These are phyloP conservation scores for Aporophyla nigra DNA, from an alignment of 2,888 invertebrate genomes.

Conservation along the genomic window DNA sequence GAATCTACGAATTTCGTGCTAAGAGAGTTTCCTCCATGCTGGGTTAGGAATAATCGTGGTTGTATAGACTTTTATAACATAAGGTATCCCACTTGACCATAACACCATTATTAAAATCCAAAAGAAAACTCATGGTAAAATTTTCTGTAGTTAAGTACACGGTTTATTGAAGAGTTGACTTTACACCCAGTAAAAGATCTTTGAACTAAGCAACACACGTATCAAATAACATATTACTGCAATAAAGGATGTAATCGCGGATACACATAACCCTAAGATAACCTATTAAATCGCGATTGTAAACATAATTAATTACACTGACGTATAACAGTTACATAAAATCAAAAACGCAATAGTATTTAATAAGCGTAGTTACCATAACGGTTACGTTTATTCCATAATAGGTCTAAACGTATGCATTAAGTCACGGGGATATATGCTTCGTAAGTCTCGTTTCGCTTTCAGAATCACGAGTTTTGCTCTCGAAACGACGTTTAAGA, in stretches of 20 bases:
- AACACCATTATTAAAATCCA: background rate
- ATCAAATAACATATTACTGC: slow-evolving; percentile 29
- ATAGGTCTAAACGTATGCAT: slow-evolving; percentile 69
- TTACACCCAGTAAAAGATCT: background rate
- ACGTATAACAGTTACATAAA: slow-evolving; percentile 59
- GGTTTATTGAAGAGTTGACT: background rate
- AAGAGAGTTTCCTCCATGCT: too few species aligned
- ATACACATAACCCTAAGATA: slow-evolving; percentile 46
- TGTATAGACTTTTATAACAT: background rate
- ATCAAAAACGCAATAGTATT: slow-evolving; percentile 65
- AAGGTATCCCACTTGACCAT: background rate
- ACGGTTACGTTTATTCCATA: slow-evolving; percentile 65
- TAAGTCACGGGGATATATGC: slow-evolving; percentile 69
- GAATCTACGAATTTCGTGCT: too few species aligned
- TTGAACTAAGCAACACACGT: slow-evolving; percentile 6
- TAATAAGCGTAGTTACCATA: slow-evolving; percentile 67
- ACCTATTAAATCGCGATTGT: slow-evolving; percentile 49
- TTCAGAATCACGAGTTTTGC: slow-evolving; percentile 87
- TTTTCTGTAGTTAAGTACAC: background rate
- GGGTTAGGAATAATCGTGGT: too few species aligned
- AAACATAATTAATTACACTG: slow-evolving; percentile 56
- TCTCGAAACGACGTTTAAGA: slow-evolving; percentile 80
- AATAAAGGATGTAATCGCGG: slow-evolving; percentile 40
- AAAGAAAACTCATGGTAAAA: too few species aligned
- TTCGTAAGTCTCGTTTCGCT: slow-evolving; percentile 79